Evolutionary conservation across 1,140 invertebrate genomes (phyloP), one percentile per base, ranked within the genome.

Genomic region (Drosophila nigrodunni): DNA sequence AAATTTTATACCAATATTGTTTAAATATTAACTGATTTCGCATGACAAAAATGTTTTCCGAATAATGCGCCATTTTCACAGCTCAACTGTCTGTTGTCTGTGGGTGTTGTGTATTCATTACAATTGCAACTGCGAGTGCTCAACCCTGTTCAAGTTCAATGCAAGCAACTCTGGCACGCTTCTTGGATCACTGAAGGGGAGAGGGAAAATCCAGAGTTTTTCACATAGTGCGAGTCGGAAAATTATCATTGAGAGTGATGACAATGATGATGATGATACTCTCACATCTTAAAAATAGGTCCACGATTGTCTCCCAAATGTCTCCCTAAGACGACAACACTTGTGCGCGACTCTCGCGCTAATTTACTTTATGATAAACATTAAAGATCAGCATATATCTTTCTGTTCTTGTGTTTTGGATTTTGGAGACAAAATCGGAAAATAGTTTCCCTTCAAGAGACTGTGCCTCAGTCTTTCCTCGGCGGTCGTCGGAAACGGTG

Each of bases 351-450:
- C 77, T 83, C 83, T 88, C 80, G 69, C 69, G 73, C 77, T 87
- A 82, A 88, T 87, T 83, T 83, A 67, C 80, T 87, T 88, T 83
- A 87, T 87, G 82, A 88, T 88, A 82, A 74, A 68, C 80, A 76
- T 88, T 73, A 82, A 82, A 82, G 82, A 82, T 87, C 82, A 65
- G 66, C 76, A 67, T 71, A 71, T 81, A 57, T 86, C 54, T 62
- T 71, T 57, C 25, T 11, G 30, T 35, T 30, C 25, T 30, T 30
- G 25, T 30, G 6, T 30, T 15, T 21, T 47, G 15, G 18, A 55
- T 57, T 74, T 88, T 89, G 83, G 85, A 87, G 80, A 74, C 77
- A 69, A 50, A 77, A 77, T 79, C 58, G 35, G 35, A 69, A 50
- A 79, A 73, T 52, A 21, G 35, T 62, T 65, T 77, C 83, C 85